These are phyloP conservation scores for Muraenolepis orangiensis DNA, from an alignment of 2,797 vertebrate species.

Conservation along the genomic window DNA sequence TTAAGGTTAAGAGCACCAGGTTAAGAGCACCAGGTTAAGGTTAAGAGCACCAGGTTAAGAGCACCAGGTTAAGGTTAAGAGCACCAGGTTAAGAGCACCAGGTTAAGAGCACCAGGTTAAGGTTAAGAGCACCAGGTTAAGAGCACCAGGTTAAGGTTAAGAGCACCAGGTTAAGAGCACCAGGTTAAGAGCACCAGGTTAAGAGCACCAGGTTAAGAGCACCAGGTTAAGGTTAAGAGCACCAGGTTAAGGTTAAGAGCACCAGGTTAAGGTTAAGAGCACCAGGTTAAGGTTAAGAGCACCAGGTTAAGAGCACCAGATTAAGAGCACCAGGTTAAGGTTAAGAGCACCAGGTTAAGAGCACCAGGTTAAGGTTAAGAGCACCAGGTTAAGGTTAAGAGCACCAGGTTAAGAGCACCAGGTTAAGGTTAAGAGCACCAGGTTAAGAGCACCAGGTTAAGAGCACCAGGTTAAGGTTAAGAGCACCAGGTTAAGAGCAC, in stretches of 20 bases:
- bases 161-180: slow-evolving; percentile 30
- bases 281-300: slow-evolving; percentile 33
- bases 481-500: slow-evolving; percentile 30
- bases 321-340: slow-evolving; percentile 36
- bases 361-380: slow-evolving; percentile 33
- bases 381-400: slow-evolving; percentile 33
- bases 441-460: slow-evolving; percentile 37
- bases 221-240: slow-evolving; percentile 33
- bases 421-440: slow-evolving; percentile 33
- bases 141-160: slow-evolving; percentile 33
- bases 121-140: slow-evolving; percentile 33
- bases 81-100: slow-evolving; percentile 30
- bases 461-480: slow-evolving; percentile 33
- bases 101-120: slow-evolving; percentile 37
- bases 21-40: slow-evolving; percentile 36
- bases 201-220: slow-evolving; percentile 34
- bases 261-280: slow-evolving; percentile 33
- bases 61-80: slow-evolving; percentile 33
- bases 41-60: slow-evolving; percentile 33
- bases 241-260: slow-evolving; percentile 33
- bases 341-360: slow-evolving; percentile 33
- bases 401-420: slow-evolving; percentile 30
- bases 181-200: slow-evolving; percentile 36
- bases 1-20: slow-evolving; percentile 33
- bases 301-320: slow-evolving; percentile 32